Base-by-base conservation (phyloP, 2,888 invertebrate species). In the Ennomos erosarius region DNA sequence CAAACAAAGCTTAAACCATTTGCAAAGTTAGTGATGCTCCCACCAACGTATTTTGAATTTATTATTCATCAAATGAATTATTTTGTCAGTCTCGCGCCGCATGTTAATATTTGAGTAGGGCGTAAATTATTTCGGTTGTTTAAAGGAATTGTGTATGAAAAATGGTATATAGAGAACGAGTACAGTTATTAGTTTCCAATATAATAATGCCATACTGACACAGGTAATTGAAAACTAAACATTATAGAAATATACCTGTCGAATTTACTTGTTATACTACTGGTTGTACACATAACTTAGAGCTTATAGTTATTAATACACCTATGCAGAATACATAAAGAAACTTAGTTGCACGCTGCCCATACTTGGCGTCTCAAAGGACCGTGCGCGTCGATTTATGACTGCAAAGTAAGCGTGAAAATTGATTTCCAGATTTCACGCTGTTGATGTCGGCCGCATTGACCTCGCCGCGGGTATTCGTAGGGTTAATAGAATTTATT, bases 311-410 rank as follows among this genome's bases (percentile, higher is more conserved):
- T 26, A 26, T 26, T 26, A 26, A 26, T 26, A 26, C 26, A 8
- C 38, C 33, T 44, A 33, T 1, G 33, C 38, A 43, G 37, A 38
- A 43, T 49, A 34, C 6, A 33, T 34, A 50, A 4, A 46, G 35
- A 48, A 52, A 53, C 67, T 54, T 68, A 74, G 68, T 69, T 68
- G 69, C 69, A 65, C 68, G 62, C 44, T 55, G 57, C 83, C 83
- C 80, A 49, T 79, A 78, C 73, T 80, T 73, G 84, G 79, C 49
- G 68, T 72, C 75, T 70, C 71, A 75, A 74, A 81, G 74, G 70
- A 73, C 74, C 75, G 71, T 74, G 69, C 68, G 72, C 57, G 62
- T 71, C 74, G 73, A 79, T 75, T 74, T 70, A 74, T 68, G 60
- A 68, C 64, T 69, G 62, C 63, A 66, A 63, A 70, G 71, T 68